Evolutionary conservation across 2,888 invertebrate genomes (phyloP).

Genomic region (Pammene aurita): DNA sequence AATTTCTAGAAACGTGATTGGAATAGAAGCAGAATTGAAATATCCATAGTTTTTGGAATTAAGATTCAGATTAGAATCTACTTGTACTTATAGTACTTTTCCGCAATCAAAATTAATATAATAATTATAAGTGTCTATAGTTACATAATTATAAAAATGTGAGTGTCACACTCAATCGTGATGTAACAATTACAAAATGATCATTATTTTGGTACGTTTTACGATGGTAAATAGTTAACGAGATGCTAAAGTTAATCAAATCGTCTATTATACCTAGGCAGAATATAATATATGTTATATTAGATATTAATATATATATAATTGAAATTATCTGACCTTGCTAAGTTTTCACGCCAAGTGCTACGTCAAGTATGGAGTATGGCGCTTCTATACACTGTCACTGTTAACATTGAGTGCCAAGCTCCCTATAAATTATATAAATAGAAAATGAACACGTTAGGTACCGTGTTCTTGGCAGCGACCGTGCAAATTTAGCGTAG

Average conservation of each 20-base stretch:
- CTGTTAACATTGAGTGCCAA: no score
- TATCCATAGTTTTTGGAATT: neutral
- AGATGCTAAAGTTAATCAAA: constrained; percentile 6
- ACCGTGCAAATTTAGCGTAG: no score
- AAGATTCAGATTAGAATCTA: neutral
- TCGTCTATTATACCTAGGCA: neutral
- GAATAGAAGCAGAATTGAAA: no score
- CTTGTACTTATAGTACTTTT: neutral
- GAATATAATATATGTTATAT: no score
- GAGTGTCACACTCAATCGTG: constrained; percentile 22
- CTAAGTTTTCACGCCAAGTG: no score
- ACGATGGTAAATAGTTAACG: constrained; percentile 13
- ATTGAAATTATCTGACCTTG: neutral
- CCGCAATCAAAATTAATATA: neutral
- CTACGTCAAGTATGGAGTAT: no score
- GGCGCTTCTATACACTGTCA: no score
- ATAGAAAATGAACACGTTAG: no score
- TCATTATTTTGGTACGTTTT: constrained; percentile 34
- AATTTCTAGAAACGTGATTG: no score
- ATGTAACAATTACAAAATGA: constrained; percentile 23
- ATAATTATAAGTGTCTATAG: neutral
- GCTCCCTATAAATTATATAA: no score
- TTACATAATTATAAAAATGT: constrained; percentile 1
- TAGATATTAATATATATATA: neutral
- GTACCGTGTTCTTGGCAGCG: no score